Evolutionary conservation across 2,888 invertebrate species (phyloP).

Genomic region (Andrena minutula): DNA sequence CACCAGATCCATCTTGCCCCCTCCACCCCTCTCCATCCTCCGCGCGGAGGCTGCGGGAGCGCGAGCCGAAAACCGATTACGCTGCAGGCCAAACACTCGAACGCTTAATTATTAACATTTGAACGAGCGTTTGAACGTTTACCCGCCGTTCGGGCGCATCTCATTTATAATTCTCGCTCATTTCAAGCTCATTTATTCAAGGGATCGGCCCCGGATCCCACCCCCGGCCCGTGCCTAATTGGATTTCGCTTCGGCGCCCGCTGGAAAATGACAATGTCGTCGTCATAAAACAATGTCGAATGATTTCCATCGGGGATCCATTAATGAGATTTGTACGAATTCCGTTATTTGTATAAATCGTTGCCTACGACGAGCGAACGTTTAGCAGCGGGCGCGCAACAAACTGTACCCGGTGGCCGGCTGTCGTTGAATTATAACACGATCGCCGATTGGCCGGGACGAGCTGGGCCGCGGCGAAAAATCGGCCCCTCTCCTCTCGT

Average conservation of each 20-base stretch:
- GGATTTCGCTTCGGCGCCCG: conserved; percentile 48
- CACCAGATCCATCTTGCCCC: not conserved
- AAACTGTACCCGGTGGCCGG: not conserved
- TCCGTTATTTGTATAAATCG: conserved; percentile 66
- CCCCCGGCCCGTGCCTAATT: conserved; percentile 45
- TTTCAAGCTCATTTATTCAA: conserved; percentile 61
- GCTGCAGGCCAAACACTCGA: conserved; percentile 19
- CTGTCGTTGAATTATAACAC: conserved; percentile 57
- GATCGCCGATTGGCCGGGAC: conserved; percentile 30
- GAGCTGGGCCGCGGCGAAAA: conserved; percentile 1
- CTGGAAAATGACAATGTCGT: conserved; percentile 63
- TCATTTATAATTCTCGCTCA: conserved; percentile 65
- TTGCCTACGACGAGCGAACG: conserved; percentile 63
- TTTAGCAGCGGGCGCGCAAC: conserved; percentile 55
- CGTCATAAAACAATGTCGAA: conserved; percentile 60
- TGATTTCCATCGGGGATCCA: conserved; percentile 64
- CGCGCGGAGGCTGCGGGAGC: not conserved
- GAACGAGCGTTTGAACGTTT: conserved; percentile 47
- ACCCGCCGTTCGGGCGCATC: conserved; percentile 30
- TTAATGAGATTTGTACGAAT: conserved; percentile 67
- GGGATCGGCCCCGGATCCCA: conserved; percentile 4
- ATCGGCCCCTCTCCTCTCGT: not conserved
- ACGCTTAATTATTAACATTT: conserved; percentile 54
- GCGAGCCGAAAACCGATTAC: conserved; percentile 24
- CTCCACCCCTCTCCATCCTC: not conserved